Evolutionary conservation across 2,888 invertebrate genomes (phyloP), one percentile per base, ranked within the genome.

Genomic region (Prosopocoilus inquinatus): DNA sequence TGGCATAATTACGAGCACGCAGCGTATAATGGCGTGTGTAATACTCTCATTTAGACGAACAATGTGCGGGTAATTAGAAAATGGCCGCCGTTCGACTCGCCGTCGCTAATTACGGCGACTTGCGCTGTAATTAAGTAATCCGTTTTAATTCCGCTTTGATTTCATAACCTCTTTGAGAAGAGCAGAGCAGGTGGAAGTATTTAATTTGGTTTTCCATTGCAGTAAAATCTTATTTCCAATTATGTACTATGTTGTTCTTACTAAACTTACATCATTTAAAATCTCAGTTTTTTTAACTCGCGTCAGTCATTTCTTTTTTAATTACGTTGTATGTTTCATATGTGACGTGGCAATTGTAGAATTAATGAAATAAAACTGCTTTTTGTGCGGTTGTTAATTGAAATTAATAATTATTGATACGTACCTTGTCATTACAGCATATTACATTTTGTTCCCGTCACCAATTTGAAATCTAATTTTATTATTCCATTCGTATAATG

Each of bases 11-110:
- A 60, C 63, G 59, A 60, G 58, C 61, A 48, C 53, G 55, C 53
- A 61, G 53, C 53, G 53, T 44, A 60, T 60, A 61, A 59, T 57
- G 53, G 59, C 59, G 57, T 64, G 60, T 66, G 64, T 64, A 65
- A 62, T 64, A 62, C 62, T 61, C 61, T 64, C 67, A 65, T 67
- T 67, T 64, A 58, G 53, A 7, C 58, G 57, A 53, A 65, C 62
- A 66, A 65, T 64, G 55, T 53, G 55, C 51, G 53, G 57, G 63
- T 66, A 68, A 68, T 68, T 68, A 67, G 67, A 68, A 67, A 66
- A 67, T 68, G 68, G 67, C 64, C 60, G 66, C 65, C 60, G 63
- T 59, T 64, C 60, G 58, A 59, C 63, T 62, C 62, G 60, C 61
- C 62, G 65, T 55, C 66, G 66, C 66, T 68, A 67, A 67, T 68